These are phyloP conservation scores for Dipodomys stephensi DNA, from an alignment of 2,113 vertebrate species.

Conservation along the genomic window DNA sequence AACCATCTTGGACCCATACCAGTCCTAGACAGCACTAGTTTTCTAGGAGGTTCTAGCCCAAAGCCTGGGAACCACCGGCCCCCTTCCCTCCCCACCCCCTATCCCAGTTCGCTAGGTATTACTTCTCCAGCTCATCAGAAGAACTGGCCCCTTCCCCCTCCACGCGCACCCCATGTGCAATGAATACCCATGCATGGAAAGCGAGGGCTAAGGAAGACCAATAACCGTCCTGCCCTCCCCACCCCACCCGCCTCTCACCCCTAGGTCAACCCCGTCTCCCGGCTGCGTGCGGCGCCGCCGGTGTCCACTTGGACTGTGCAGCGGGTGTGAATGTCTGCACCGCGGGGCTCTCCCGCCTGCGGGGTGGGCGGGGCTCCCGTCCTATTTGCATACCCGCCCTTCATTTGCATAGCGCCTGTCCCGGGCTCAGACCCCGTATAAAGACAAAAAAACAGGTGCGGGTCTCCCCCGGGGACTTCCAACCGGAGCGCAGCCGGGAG, in stretches of 20 bases:
- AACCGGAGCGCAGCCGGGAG: not conserved
- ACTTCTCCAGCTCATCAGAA: not conserved
- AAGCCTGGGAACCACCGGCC: not conserved
- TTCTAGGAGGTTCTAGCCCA: not conserved
- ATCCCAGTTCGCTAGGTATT: not conserved
- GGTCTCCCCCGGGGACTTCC: not conserved
- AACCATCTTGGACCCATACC: not conserved
- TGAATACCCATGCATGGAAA: not conserved
- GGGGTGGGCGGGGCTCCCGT: not conserved
- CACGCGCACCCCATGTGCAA: no score
- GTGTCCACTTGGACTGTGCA: not conserved
- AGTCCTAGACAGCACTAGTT: not conserved
- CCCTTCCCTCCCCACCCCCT: not conserved
- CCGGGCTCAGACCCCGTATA: constrained; percentile 47
- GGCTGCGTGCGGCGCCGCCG: no score
- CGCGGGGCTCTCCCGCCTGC: not conserved
- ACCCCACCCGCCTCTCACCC: not conserved
- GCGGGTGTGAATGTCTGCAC: not conserved
- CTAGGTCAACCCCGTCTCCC: not conserved
- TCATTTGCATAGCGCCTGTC: constrained; percentile 36
- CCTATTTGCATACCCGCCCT: constrained; percentile 53
- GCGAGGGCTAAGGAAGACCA: not conserved
- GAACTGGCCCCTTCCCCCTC: not conserved
- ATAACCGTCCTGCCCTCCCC: not conserved
- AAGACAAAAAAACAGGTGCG: constrained; percentile 75